Conservation (phyloP, 2,797 vertebrate species). For the Serranus cabrilla region DNA sequence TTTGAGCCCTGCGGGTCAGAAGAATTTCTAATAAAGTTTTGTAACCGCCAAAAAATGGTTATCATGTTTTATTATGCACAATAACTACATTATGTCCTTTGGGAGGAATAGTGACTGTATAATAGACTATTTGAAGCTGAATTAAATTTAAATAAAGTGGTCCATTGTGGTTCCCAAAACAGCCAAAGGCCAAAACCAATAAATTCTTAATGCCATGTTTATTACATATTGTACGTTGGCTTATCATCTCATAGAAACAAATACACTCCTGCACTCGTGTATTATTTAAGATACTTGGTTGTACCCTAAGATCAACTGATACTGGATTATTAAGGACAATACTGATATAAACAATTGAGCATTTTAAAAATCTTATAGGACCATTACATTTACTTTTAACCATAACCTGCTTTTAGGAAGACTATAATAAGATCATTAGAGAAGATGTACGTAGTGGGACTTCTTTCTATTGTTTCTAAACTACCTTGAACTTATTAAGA, state of each 20-base stretch:
- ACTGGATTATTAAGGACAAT: background rate
- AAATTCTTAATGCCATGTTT: background rate
- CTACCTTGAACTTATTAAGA: background rate
- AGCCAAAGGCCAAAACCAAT: background rate
- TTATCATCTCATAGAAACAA: conserved; percentile 3
- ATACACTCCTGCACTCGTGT: background rate
- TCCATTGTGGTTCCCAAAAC: background rate
- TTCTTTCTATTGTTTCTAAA: background rate
- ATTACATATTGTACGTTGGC: background rate
- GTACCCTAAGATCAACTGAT: too few species aligned
- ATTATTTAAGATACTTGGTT: background rate
- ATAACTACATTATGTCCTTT: background rate
- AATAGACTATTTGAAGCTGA: background rate
- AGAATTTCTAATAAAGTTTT: background rate
- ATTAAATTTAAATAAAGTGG: background rate
- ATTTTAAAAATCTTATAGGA: background rate
- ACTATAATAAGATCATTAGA: background rate
- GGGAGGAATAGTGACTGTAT: background rate
- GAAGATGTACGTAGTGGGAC: too few species aligned
- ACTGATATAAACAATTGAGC: background rate
- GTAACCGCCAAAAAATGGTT: background rate
- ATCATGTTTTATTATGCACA: background rate
- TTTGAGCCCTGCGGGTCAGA: background rate
- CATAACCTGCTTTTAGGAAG: background rate
- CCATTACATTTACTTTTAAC: background rate